Evolutionary conservation across 2,888 invertebrate genomes (phyloP), one percentile per base, ranked within the genome.

Genomic region (Lordiphosa fenestrarum): DNA sequence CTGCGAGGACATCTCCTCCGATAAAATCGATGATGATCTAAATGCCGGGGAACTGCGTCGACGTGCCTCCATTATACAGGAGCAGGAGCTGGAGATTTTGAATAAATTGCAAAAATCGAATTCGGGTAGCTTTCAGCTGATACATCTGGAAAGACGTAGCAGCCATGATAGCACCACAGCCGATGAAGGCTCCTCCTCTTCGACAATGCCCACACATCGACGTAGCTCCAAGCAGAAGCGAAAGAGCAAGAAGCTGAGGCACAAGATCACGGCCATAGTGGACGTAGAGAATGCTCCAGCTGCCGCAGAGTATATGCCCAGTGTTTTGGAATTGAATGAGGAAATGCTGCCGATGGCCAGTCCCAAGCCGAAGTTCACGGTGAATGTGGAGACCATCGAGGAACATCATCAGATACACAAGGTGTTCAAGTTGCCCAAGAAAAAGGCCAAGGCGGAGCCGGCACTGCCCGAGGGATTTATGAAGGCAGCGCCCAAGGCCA

Each of bases 11-110:
- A 91, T 92, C 37, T 91, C 91, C 0, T 90, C 90, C 0, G 91
- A 91, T 52, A 89, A 89, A 49, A 90, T 91, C 30, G 88, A 90
- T 55, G 91, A 91, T 67, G 91, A 91, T 69, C 73, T 91, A 33
- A 92, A 92, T 86, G 91, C 91, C 0, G 91, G 91, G 0, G 91
- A 90, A 60, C 85, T 91, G 42, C 85, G 91, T 9, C 86, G 90
- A 38, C 84, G 89, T 0, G 89, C 89, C 5, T 89, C 89, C 0
- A 66, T 90, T 2, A 92, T 94, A 12, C 93, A 93, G 86, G 93
- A 93, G 37, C 88, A 89, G 56, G 89, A 89, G 60, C 86, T 87
- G 21, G 87, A 89, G 59, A 66, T 88, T 19, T 65, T 89, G 0
- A 88, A 89, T 55, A 87, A 89, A 60, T 41, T 89, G 23, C 89